Percentiles rank a stretch among this genome's conserved stretches.
Conservation (phyloP, 2,888 invertebrate genomes). For the Rhodophaea formosa region DNA sequence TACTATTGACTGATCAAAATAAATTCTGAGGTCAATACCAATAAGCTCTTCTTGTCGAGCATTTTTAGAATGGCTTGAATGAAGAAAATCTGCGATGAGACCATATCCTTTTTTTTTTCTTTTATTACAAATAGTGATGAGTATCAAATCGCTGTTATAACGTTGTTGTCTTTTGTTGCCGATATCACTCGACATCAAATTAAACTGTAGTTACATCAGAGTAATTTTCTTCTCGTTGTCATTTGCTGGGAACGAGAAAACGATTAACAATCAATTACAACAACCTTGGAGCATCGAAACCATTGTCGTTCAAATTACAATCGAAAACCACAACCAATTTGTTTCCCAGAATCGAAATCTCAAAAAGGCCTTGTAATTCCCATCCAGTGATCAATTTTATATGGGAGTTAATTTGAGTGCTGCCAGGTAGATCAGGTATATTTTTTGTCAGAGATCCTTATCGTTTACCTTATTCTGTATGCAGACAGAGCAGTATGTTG, state of each 20-base stretch:
- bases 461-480: too few species aligned
- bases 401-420: not conserved
- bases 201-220: not conserved
- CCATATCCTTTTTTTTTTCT: too few species aligned
- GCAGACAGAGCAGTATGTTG: too few species aligned
- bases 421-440: not conserved
- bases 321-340: not conserved
- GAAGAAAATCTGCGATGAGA: too few species aligned
- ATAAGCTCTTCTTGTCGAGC: too few species aligned
- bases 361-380: not conserved
- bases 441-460: too few species aligned
- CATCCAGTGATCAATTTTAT: not conserved
- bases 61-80: too few species aligned
- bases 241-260: slow-evolving; percentile 10
- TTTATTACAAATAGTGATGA: too few species aligned
- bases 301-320: slow-evolving; percentile 8
- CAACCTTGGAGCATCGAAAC: slow-evolving; percentile 4
- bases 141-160: not conserved
- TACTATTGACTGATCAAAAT: too few species aligned
- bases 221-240: slow-evolving; percentile 9
- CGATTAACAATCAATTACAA: slow-evolving; percentile 12
- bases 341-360: not conserved
- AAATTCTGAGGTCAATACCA: too few species aligned
- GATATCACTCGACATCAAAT: not conserved
- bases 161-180: not conserved